phyloP scores from a whole-genome alignment of 2,888 invertebrate species.

The Micoletzkya japonica region DNA sequence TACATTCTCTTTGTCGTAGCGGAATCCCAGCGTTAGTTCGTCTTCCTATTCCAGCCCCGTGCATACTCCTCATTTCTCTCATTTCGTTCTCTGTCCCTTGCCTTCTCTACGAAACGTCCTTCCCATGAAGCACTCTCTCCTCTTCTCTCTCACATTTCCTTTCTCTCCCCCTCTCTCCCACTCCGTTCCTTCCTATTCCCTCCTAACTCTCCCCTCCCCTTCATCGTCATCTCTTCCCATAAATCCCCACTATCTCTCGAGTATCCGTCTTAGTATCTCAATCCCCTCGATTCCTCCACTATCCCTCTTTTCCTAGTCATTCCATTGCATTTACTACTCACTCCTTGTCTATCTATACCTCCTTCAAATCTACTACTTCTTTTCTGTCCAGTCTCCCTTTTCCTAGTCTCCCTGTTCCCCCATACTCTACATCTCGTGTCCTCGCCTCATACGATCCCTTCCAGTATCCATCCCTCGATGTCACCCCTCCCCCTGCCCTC shows the following conservation, averaged over 20 bases:
- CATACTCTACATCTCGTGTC: not conserved
- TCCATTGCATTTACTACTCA: not conserved
- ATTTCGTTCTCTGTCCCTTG: too few species aligned
- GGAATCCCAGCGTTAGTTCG: too few species aligned
- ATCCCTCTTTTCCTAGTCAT: not conserved
- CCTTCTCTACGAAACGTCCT: slow-evolving; percentile 1
- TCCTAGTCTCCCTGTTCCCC: not conserved
- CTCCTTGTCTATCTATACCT: not conserved
- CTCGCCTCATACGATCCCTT: not conserved
- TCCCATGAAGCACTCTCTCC: not conserved
- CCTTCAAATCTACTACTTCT: not conserved
- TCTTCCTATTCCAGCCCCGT: too few species aligned
- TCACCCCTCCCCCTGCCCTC: not conserved
- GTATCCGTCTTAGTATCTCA: not conserved
- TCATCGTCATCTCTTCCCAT: too few species aligned
- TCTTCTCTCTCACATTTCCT: not conserved
- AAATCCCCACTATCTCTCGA: not conserved
- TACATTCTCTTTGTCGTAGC: too few species aligned
- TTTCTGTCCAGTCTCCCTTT: not conserved
- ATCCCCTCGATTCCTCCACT: not conserved
- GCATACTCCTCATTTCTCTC: too few species aligned
- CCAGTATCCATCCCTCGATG: not conserved
- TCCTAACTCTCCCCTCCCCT: not conserved
- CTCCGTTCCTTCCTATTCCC: too few species aligned
- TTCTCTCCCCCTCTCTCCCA: not conserved